These are phyloP conservation scores for Clostera curtula DNA, from an alignment of 2,888 invertebrate genomes.

Conservation along the genomic window DNA sequence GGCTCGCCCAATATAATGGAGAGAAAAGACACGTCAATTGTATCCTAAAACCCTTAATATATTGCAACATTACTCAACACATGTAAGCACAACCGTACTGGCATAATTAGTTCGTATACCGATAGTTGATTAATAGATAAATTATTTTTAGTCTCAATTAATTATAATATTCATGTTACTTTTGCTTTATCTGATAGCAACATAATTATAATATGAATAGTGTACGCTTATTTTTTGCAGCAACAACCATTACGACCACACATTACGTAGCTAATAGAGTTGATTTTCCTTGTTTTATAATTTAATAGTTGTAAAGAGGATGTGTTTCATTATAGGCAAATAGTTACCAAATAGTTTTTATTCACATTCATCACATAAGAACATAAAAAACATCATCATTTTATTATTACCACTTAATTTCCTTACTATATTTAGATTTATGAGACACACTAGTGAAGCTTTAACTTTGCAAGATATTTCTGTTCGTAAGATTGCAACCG, in stretches of 20 bases:
- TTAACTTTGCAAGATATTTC: no score
- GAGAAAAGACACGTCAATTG: no score
- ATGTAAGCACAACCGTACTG: no score
- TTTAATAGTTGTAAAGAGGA: slow-evolving; percentile 24
- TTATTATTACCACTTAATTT: slow-evolving; percentile 7
- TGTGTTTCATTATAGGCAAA: slow-evolving; percentile 27
- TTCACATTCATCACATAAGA: slow-evolving; percentile 10
- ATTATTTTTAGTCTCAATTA: background rate
- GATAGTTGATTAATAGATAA: no score
- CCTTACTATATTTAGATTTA: no score
- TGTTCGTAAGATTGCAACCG: no score
- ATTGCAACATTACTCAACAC: no score
- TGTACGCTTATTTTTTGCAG: slow-evolving; percentile 11
- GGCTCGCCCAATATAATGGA: no score
- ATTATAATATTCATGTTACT: slow-evolving; percentile 4
- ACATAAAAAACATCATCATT: slow-evolving; percentile 11
- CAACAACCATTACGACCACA: slow-evolving; percentile 17
- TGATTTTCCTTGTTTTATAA: slow-evolving; percentile 28
- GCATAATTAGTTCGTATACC: no score
- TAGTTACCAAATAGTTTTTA: slow-evolving; percentile 24
- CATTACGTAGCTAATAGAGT: slow-evolving; percentile 20
- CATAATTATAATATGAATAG: slow-evolving; percentile 14
- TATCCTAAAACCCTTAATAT: no score
- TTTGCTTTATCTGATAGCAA: slow-evolving; percentile 7
- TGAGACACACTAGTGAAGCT: no score